phyloP scores from a whole-genome alignment of 2,888 invertebrate genomes.

The Hoplodrina ambigua region DNA sequence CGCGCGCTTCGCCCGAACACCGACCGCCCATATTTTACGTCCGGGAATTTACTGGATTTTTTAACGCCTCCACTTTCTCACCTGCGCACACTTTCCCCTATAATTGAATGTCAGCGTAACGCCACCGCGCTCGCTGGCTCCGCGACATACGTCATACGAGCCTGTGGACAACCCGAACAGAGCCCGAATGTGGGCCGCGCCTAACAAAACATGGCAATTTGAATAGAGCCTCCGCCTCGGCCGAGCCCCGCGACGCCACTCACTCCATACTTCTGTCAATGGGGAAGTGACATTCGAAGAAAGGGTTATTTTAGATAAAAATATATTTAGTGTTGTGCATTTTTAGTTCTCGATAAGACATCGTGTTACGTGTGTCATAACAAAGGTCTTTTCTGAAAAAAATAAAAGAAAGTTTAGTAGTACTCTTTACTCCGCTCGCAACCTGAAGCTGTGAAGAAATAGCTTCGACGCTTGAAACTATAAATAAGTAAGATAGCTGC shows the following conservation, averaged over 20 bases:
- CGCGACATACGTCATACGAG: not conserved
- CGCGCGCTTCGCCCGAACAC: not conserved
- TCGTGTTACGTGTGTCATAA: no score
- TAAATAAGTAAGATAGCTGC: not conserved
- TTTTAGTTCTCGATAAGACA: not conserved
- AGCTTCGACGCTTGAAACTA: conserved; percentile 1
- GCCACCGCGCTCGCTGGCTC: not conserved
- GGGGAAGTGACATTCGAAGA: not conserved
- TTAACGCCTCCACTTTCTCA: conserved; percentile 28
- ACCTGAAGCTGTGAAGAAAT: not conserved
- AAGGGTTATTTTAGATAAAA: not conserved
- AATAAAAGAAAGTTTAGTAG: no score
- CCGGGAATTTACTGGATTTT: conserved; percentile 34
- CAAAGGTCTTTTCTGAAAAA: no score
- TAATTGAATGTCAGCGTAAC: conserved; percentile 42
- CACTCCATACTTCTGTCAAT: conserved; percentile 10
- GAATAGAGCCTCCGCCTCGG: conserved; percentile 11
- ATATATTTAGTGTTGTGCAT: not conserved
- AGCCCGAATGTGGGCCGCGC: conserved; percentile 11
- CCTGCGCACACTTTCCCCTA: conserved; percentile 21
- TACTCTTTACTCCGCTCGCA: not conserved
- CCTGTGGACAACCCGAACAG: not conserved
- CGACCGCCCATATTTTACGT: conserved; percentile 28
- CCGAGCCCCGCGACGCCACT: not conserved
- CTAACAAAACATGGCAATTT: conserved; percentile 32